Evolutionary conservation across 2,113 vertebrate genomes (phyloP), one percentile per base, ranked within the genome.

Genomic region (Pyrgilauda ruficollis): DNA sequence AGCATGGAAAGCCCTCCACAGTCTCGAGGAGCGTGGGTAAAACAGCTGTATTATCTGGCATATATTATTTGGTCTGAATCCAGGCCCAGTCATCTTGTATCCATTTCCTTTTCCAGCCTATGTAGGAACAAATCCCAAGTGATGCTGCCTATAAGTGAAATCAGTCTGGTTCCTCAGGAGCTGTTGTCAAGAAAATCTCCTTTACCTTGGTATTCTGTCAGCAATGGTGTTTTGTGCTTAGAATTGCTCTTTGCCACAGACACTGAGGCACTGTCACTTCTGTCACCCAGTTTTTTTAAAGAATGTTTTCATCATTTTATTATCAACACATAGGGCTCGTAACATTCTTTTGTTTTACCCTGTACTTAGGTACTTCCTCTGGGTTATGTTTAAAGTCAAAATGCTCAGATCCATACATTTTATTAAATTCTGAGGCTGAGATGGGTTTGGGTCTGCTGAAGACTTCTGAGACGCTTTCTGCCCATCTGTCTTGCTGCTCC

Each of bases 301-400:
- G 44, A 35, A 46, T 21, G 8, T 64, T 96, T 83, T 64, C 23
- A 66, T 69, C 6, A 12, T 49, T 87, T 82, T 55, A 8, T 83
- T 55, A 31, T 14, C 67, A 68, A 26, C 17, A 44, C n/a, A 9
- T 4, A 7, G n/a, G 24, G 27, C 8, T 78, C 26, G 19, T 56
- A 59, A 37, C 2, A 5, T 27, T 69, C 41, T 43, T 84, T 35
- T 21, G 33, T 64, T 91, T 84, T 31, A 47, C 33, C 63, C 24
- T 61, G 3, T 41, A 8, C 35, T n/a, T 67, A 19, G 0, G 1
- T 4, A 3, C 22, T 78, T 11, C 27, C 37, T 53, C 56, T 68
- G 70, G 52, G 13, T 70, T 81, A 23, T 10, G 24, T 78, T 88
- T 67, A 35, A 90, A 86, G 73, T 58, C 33, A 68, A 64, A 89